Base-by-base conservation (phyloP, 1,140 invertebrate species). In the Drosophila oshimai region DNA sequence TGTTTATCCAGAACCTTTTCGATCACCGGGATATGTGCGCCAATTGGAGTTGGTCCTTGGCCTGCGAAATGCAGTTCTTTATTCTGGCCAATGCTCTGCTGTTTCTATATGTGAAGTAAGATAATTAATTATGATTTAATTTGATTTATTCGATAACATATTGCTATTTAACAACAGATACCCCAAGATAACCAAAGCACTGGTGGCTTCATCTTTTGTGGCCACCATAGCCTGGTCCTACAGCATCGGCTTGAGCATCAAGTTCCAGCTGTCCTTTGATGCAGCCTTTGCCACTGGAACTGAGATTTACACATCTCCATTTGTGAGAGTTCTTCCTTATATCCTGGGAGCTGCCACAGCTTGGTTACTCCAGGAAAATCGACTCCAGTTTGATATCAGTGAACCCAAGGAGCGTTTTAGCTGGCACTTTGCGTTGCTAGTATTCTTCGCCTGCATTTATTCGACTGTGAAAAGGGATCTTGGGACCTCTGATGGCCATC, bases 21-120 rank as follows among this genome's bases (percentile, higher is more conserved):
- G 75, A 90, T 28, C 91, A 91, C 71, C 81, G 92, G 0, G 91
- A 93, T 29, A 92, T 93, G 92, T 97, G 96, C 77, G 93, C 96
- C 92, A 93, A 93, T 6, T 96, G 95, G 94, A 94, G 95, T 13
- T 97, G 96, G 96, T 97, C 96, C 61, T 74, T 97, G 47, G 94
- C 96, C 18, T 94, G 94, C 55, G 96, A 97, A 89, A 96, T 95
- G 93, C 96, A 96, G 91, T 95, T 95, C 83, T 96, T 94, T 70
- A 83, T 94, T 1, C 88, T 96, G 51, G 91, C 90, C 41, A 86
- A 89, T 0, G 71, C 92, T 12, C 47, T 94, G 7, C 74, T 94
- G 6, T 91, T 94, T 15, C 58, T 93, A 2, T 94, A 93, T 20
- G 91, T 91, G 10, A 91, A 91, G 93, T 94, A 69, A 70, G 83